Evolutionary conservation across 2,888 invertebrate species (phyloP), one percentile per base, ranked within the genome.

Genomic region (Notodonta ziczac): DNA sequence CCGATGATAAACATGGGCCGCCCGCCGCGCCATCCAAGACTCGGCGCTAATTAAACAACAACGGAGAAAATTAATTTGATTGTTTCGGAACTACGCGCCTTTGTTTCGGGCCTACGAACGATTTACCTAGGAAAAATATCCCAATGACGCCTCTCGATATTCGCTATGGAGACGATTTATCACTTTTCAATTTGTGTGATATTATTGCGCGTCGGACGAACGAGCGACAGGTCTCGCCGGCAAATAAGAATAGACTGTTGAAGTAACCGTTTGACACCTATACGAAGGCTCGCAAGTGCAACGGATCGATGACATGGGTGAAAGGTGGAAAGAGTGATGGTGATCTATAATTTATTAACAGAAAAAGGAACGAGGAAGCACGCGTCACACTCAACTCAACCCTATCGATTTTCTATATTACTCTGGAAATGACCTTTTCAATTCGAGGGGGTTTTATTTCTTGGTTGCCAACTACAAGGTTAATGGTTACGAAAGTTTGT

Each of bases 31-130:
- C 85, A 89, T 88, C 91, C 88, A 86, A 88, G 87, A 90, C 85
- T 89, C 87, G 87, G 84, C 88, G 89, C 92, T 92, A 93, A 92
- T 93, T 93, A 92, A 93, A 93, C 91, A 91, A 91, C 91, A 92
- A 91, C 91, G 90, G 89, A 87, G 90, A 89, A 91, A 91, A 92
- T 92, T 91, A 91, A 92, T 91, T 91, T 89, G 89, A 92, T 93
- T 92, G 92, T 91, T 91, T 89, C 89, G 88, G 87, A 89, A 88
- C 87, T 87, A 84, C 86, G 88, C 86, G 88, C 89, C 89, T 90
- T 90, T 92, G 89, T 90, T 84, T 80, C 81, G 78, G 75, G 82
- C 82, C 81, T 83, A 80, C 78, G 82, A 83, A 86, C 83, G 82
- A 80, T 87, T 91, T 91, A 91, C 89, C 89, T 89, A 82, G 78